These are phyloP conservation scores for Furnarius figulus DNA, from an alignment of 2,113 vertebrate genomes.

Conservation along the genomic window DNA sequence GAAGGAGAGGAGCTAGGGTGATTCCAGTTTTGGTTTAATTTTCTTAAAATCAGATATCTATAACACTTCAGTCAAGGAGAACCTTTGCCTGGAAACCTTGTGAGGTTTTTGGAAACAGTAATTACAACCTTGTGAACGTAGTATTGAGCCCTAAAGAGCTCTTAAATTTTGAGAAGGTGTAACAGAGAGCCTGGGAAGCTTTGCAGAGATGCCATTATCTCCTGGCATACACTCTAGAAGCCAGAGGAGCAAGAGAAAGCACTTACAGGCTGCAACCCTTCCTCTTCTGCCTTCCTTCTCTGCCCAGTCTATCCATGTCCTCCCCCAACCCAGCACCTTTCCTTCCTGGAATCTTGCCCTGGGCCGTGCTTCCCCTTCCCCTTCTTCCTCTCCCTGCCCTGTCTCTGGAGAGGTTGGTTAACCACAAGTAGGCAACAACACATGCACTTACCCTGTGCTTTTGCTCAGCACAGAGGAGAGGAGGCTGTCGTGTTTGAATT, in stretches of 20 bases:
- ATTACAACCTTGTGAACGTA: not conserved
- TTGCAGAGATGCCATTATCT: not conserved
- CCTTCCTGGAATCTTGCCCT: not conserved
- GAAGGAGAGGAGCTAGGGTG: not conserved
- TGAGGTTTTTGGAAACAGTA: not conserved
- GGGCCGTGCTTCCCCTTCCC: not conserved
- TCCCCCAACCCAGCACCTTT: not conserved
- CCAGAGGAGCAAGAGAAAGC: not conserved
- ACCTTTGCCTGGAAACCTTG: not conserved
- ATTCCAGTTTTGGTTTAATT: not conserved
- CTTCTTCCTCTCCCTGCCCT: not conserved
- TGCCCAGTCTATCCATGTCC: not conserved
- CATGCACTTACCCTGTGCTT: not conserved
- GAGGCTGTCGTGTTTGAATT: accelerated
- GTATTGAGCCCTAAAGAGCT: not conserved
- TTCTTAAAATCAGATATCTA: not conserved
- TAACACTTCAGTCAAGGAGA: not conserved
- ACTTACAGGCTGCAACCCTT: not conserved
- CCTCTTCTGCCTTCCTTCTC: not conserved
- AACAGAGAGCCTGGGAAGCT: not conserved
- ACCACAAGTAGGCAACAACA: accelerated
- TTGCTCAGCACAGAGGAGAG: not conserved
- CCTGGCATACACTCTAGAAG: not conserved
- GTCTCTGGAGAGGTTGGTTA: not conserved
- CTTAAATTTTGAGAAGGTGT: not conserved